These are phyloP conservation scores for Caenorhabditis briggsae DNA, from an alignment of 1,140 invertebrate genomes.

Conservation along the genomic window DNA sequence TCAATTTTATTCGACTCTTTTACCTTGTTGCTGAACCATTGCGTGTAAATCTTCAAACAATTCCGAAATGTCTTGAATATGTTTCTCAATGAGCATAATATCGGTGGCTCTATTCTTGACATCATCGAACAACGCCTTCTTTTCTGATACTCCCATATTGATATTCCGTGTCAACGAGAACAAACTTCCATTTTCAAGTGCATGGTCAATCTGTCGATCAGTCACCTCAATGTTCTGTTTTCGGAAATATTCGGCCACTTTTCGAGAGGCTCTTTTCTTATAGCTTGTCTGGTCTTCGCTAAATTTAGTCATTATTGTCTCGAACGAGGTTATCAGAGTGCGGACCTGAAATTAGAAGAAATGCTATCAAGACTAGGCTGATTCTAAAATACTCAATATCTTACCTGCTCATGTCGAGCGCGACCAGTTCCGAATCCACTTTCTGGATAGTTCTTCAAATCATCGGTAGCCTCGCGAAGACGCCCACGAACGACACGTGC, in stretches of 20 bases:
- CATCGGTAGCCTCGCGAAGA: neutral
- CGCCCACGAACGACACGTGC: neutral
- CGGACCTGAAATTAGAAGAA: neutral
- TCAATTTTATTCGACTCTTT: neutral
- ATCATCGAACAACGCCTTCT: constrained; percentile 7
- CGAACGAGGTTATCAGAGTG: neutral
- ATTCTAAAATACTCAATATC: too few species aligned
- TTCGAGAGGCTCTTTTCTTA: neutral
- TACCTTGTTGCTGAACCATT: neutral
- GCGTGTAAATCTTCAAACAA: constrained; percentile 10
- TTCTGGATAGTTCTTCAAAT: neutral
- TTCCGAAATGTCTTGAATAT: constrained; percentile 29
- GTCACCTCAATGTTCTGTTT: constrained; percentile 32
- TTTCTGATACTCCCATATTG: neutral
- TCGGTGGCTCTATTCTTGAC: constrained; percentile 20
- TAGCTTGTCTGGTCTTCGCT: neutral
- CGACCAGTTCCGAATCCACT: neutral
- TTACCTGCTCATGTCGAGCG: constrained; percentile 28
- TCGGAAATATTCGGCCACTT: neutral
- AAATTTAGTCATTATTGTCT: constrained; percentile 15
- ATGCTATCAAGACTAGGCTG: too few species aligned
- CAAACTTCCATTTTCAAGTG: constrained; percentile 14
- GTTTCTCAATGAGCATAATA: constrained; percentile 2
- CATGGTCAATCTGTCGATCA: neutral
- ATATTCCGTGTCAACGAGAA: constrained; percentile 6